Evolutionary conservation across 2,888 invertebrate genomes (phyloP).

Genomic region (Copidosoma aretas): DNA sequence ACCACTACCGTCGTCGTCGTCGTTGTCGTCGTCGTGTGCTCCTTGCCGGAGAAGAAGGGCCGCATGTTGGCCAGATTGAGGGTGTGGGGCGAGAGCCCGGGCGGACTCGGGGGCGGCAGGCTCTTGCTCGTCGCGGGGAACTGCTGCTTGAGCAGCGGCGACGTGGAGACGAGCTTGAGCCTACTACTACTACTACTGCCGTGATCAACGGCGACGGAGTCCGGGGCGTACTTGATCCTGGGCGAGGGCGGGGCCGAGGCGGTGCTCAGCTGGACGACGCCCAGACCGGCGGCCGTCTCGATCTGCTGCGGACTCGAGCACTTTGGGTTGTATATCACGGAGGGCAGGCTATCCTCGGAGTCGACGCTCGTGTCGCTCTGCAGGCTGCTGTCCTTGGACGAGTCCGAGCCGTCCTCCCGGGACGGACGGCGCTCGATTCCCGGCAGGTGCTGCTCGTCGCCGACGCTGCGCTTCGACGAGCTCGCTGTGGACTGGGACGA

Average conservation of each 20-base stretch:
- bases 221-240: constrained; percentile 74
- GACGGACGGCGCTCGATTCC: constrained; percentile 75
- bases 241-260: constrained; percentile 82
- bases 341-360: constrained; percentile 92
- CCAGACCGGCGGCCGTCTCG: constrained; percentile 46
- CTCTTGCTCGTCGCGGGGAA: constrained; percentile 69
- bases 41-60: constrained; percentile 46
- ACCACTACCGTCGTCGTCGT: constrained; percentile 1
- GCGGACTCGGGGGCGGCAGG: constrained; percentile 60
- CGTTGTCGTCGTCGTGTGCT: constrained; percentile 15
- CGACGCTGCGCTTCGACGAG: not conserved
- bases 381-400: constrained; percentile 86
- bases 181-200: not conserved
- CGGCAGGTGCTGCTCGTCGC: not conserved
- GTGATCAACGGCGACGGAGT: constrained; percentile 49
- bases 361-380: constrained; percentile 94
- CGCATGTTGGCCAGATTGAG: constrained; percentile 43
- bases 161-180: constrained; percentile 69
- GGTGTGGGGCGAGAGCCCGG: constrained; percentile 54
- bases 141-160: constrained; percentile 67
- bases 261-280: constrained; percentile 67
- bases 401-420: constrained; percentile 87
- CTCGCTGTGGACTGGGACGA: not conserved
- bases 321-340: constrained; percentile 89
- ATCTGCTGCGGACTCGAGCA: constrained; percentile 65